Base-by-base conservation (phyloP, 2,888 invertebrate species). In the Griposia aprilina region DNA sequence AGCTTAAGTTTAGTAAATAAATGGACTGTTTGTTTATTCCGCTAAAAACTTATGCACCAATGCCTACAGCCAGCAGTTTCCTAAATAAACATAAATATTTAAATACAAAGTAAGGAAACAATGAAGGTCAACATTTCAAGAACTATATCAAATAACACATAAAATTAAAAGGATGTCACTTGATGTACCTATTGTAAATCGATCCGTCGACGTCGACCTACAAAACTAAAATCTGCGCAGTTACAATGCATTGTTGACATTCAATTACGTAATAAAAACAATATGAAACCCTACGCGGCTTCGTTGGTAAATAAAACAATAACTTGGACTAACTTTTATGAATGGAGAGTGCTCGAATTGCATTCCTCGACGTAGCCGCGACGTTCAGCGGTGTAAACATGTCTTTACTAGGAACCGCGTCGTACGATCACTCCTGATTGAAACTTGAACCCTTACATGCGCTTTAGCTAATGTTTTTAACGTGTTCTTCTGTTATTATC, bases 281-380 rank as follows among this genome's bases (percentile, higher is more conserved):
- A 80, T 71, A 75, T 73, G 78, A 73, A 81, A 85, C 72, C 72
- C 11, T 75, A 79, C 60, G 82, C 78, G 60, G 41, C 70, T 74
- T 66, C 73, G 85, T 84, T 91, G 87, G 91, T 91, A 92, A 92
- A 90, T 88, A 91, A 88, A 89, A 87, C 81, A 87, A 92, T 93
- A 92, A 91, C 83, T 65, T 74, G 90, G 92, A 90, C 86, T 79
- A 86, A 81, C 79, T 87, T 93, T 94, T 93, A 94, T 96, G 95
- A 95, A 95, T 95, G 95, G 90, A 89, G 88, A 90, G 79, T 90
- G 94, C 91, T 91, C 90, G 80, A 88, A 86, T 92, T 91, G 93
- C 95, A 94, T 93, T 94, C 92, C 81, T 74, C 75, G 80, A 62
- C 87, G 74, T 81, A 85, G 71, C 76, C 74, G 68, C 59, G 77